Evolutionary conservation across 2,113 vertebrate genomes (phyloP).

Genomic region (Dicentrarchus labrax): DNA sequence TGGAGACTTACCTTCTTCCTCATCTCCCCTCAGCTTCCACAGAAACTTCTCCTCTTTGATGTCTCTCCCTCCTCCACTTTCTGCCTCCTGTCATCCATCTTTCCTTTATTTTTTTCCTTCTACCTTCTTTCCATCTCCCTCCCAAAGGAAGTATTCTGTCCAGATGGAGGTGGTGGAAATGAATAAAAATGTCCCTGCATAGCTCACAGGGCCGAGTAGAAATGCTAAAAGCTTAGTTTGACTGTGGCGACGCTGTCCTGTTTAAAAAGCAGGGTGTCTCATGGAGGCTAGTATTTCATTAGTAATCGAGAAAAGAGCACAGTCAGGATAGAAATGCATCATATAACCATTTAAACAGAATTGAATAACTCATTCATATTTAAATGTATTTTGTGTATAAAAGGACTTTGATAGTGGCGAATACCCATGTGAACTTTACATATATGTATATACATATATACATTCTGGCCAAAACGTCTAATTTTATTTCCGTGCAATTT

Average conservation of each 20-base stretch:
- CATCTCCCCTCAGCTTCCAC: slow-evolving; percentile 68
- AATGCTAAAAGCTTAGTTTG: slow-evolving; percentile 42
- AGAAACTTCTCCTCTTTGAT: slow-evolving; percentile 75
- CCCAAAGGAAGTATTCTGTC: slow-evolving; percentile 53
- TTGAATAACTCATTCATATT: slow-evolving; percentile 8
- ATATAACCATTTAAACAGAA: neutral
- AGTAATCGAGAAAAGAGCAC: neutral
- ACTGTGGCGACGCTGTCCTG: slow-evolving; percentile 9
- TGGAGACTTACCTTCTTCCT: slow-evolving; percentile 77
- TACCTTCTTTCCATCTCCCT: slow-evolving; percentile 28
- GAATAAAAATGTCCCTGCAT: slow-evolving; percentile 50
- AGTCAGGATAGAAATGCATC: neutral
- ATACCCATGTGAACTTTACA: neutral
- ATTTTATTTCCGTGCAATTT: neutral
- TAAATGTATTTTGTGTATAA: neutral
- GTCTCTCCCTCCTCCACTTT: slow-evolving; percentile 65
- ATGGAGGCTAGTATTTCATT: slow-evolving; percentile 1
- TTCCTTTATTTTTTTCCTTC: slow-evolving; percentile 25
- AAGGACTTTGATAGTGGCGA: neutral
- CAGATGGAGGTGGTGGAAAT: slow-evolving; percentile 73
- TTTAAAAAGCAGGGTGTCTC: slow-evolving; percentile 25
- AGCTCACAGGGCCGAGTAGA: slow-evolving; percentile 28
- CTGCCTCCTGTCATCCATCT: slow-evolving; percentile 68
- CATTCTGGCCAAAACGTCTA: neutral
- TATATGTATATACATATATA: neutral